Base-by-base conservation (phyloP, 2,113 vertebrate genomes). In the Gulo gulo region DNA sequence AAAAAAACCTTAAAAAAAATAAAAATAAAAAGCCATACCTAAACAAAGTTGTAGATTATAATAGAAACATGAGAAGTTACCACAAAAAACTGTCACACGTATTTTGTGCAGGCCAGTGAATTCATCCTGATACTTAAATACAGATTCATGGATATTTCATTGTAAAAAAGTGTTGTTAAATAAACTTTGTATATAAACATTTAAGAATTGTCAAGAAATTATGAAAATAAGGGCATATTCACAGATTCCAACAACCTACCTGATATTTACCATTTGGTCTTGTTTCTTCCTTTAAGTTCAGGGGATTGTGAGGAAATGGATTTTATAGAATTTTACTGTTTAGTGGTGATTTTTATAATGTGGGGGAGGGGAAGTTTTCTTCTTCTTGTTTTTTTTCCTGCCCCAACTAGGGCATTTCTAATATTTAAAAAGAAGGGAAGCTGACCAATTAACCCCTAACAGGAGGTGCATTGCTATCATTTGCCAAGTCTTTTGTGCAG, bases 381-480 rank as follows among this genome's bases (percentile, higher is more conserved):
- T 78, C 1, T 42, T 74, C 3, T 14, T 47, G 39, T 13, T 26
- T 76, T 45, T 74, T 26, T 26, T 89, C 96, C 96, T 94, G 86
- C 96, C 97, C 97, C 83, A 88, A 97, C 98, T 97, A 98, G 97
- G 97, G 94, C 97, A 97, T 97, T 98, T 99, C 98, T 98, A 98
- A 98, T 98, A 97, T 98, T 98, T 98, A 98, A 98, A 98, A 98
- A 98, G 96, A 98, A 98, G 97, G 98, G 98, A 98, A 99, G 98
- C 97, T 98, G 98, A 99, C 98, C 98, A 98, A 98, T 99, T 99
- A 99, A 99, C 99, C 98, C 98, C 98, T 98, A 98, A 99, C 98
- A 98, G 98, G 98, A 99, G 98, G 98, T 99, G 97, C 97, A 98
- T 97, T 98, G 98, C 99, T 98, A 97, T 99, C 98, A 98, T 91